Evolutionary conservation across 2,113 vertebrate genomes (phyloP), one percentile per base, ranked within the genome.

Genomic region (Anser cygnoides): DNA sequence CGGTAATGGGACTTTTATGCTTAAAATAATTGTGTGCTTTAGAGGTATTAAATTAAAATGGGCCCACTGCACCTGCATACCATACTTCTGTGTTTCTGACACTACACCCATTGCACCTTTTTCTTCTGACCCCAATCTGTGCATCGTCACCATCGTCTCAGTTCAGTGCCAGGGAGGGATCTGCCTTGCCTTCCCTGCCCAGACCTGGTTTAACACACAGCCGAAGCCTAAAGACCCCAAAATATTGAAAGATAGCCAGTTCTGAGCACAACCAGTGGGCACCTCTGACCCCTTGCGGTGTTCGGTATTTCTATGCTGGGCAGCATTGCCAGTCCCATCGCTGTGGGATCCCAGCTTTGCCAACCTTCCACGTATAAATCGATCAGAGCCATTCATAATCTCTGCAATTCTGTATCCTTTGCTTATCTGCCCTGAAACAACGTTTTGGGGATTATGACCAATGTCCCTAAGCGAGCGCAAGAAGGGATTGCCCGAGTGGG

Each of bases 141-240:
- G 21, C 1, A 0, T 54, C 50, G 26, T 58, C 61, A 0, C 18
- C 1, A 0, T 2, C 9, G 15, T 23, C n/a, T 1, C 0, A 1
- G 9, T 23, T 39, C 49, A 14, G 1, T 1, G 10, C 13, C 1
- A 13, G 2, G 17, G 17, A 59, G 37, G 20, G 46, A 49, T 22
- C 46, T 11, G 46, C 46, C 17, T 17, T 8, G 11, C 12, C 13
- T 33, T n/a, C 10, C n/a, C 3, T 25, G 18, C 3, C 11, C 44
- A 70, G 26, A 87, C 10, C 15, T 9, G 17, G 4, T n/a, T 67
- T 71, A 59, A 29, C 13, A 44, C 6, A 20, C 54, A 62, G 35
- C 9, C 11, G 5, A 49, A 37, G 61, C 11, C 19, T 33, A 4
- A 63, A 93, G 25, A 33, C 29, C 15, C n/a, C 12, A 6, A 33